These are phyloP conservation scores for Planiliza haematocheilus DNA, from an alignment of 2,113 vertebrate species.

Conservation along the genomic window DNA sequence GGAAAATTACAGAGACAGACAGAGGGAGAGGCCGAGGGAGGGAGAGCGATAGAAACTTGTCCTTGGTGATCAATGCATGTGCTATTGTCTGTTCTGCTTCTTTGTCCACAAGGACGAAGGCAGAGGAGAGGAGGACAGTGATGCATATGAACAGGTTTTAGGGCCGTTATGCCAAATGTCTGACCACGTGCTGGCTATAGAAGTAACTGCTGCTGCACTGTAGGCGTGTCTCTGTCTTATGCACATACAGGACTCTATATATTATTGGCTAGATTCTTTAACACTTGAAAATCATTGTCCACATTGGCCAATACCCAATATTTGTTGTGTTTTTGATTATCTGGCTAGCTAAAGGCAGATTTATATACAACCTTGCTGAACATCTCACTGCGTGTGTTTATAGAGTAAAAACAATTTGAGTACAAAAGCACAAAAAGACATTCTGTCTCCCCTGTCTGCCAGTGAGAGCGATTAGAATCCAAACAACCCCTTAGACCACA, in stretches of 20 bases:
- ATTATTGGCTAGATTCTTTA: no score
- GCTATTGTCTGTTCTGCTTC: constrained; percentile 71
- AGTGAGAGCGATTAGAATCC: no score
- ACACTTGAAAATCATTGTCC: no score
- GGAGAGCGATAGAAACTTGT: constrained; percentile 62
- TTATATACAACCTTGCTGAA: no score
- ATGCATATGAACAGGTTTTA: constrained; percentile 43
- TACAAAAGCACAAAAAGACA: no score
- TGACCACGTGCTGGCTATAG: constrained; percentile 10
- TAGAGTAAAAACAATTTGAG: no score
- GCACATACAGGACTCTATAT: not conserved
- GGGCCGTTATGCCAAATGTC: not conserved
- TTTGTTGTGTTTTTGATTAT: no score
- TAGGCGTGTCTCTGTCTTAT: not conserved
- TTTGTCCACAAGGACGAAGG: constrained; percentile 76
- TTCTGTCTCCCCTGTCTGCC: no score
- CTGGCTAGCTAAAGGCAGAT: no score
- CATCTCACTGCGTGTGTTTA: no score
- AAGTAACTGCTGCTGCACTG: not conserved
- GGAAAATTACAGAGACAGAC: constrained; percentile 59
- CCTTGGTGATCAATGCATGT: constrained; percentile 78
- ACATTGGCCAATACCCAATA: no score
- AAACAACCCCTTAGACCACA: no score
- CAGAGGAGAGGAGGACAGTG: constrained; percentile 49
- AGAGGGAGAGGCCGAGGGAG: constrained; percentile 53